Evolutionary conservation across 2,888 invertebrate species (phyloP).

Genomic region (Mesochorus sp.): DNA sequence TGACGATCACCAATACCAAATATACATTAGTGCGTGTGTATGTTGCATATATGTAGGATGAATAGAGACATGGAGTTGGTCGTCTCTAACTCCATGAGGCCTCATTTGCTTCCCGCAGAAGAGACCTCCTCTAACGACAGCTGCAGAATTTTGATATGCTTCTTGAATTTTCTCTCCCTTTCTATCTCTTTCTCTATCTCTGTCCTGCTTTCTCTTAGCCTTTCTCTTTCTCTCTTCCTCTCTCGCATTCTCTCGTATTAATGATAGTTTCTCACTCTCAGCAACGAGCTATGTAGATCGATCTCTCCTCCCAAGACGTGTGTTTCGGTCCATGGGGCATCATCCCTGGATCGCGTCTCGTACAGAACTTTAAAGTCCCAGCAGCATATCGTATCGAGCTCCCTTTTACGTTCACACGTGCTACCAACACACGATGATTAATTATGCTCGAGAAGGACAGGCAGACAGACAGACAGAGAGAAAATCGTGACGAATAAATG

Average conservation of each 20-base stretch:
- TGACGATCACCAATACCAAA: slow-evolving; percentile 29
- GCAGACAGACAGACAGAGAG: neutral
- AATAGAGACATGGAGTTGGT: neutral
- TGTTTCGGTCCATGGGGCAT: slow-evolving; percentile 56
- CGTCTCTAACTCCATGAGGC: slow-evolving; percentile 51
- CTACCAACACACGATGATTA: slow-evolving; percentile 49
- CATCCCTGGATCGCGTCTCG: slow-evolving; percentile 52
- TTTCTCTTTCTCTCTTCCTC: slow-evolving; percentile 18
- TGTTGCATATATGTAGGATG: slow-evolving; percentile 23
- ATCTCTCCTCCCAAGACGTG: slow-evolving; percentile 29
- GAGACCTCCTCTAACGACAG: slow-evolving; percentile 61
- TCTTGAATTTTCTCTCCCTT: too few species aligned
- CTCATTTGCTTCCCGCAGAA: slow-evolving; percentile 15
- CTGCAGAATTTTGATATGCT: slow-evolving; percentile 37
- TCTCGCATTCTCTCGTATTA: too few species aligned
- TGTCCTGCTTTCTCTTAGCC: slow-evolving; percentile 8
- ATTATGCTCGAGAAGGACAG: slow-evolving; percentile 45
- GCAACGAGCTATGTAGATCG: slow-evolving; percentile 27
- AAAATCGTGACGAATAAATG: neutral
- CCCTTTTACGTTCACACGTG: slow-evolving; percentile 49
- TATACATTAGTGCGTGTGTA: too few species aligned
- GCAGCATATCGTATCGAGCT: slow-evolving; percentile 7
- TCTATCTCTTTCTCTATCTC: neutral
- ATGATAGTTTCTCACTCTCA: slow-evolving; percentile 28
- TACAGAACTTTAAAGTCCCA: slow-evolving; percentile 22